Conservation (phyloP, 2,888 invertebrate genomes). For the Ferrisia virgata region DNA sequence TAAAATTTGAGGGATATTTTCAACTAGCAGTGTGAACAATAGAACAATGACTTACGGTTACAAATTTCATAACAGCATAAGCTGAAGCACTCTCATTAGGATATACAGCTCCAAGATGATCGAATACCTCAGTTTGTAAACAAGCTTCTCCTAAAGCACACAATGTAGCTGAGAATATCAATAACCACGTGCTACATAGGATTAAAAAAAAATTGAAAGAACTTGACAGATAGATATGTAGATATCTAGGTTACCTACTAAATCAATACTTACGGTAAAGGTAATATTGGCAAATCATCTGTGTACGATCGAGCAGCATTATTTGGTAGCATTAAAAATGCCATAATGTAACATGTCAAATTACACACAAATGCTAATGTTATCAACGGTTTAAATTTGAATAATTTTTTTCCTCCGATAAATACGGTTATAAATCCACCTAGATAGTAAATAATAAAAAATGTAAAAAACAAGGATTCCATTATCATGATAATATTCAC, state of each 20-base stretch:
- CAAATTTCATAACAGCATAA: constrained; percentile 95
- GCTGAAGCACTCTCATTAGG: constrained; percentile 88
- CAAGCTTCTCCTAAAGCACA: constrained; percentile 95
- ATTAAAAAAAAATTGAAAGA: neutral
- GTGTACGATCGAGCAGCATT: neutral
- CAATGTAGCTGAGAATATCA: constrained; percentile 83
- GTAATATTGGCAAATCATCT: constrained; percentile 57
- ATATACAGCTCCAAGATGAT: constrained; percentile 83
- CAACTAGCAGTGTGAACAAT: neutral
- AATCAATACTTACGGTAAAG: constrained; percentile 22
- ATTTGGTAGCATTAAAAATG: constrained; percentile 32
- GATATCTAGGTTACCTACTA: no score
- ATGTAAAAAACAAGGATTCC: no score
- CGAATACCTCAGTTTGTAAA: constrained; percentile 93
- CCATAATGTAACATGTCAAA: neutral
- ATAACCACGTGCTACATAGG: constrained; percentile 58
- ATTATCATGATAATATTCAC: no score
- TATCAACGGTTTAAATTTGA: neutral
- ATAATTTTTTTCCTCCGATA: neutral
- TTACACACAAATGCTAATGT: neutral
- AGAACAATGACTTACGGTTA: constrained; percentile 62
- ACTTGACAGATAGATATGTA: no score
- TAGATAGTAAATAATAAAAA: no score
- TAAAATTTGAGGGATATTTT: neutral
- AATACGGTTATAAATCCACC: neutral